Evolutionary conservation across 2,888 invertebrate genomes (phyloP), one percentile per base, ranked within the genome.

Genomic region (Elaeidobius kamerunicus): DNA sequence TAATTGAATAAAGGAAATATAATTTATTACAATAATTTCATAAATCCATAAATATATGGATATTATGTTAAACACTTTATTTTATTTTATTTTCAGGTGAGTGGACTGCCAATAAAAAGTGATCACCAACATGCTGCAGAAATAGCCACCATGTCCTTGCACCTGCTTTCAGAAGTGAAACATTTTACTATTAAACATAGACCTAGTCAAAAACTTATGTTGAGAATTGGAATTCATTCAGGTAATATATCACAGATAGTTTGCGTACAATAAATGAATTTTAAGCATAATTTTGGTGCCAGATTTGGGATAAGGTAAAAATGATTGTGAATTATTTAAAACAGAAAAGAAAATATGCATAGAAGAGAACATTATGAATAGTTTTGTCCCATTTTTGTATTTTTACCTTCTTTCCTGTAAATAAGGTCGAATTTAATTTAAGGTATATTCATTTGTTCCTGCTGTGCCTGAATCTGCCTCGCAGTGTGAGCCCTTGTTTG

Each of bases 111-210:
- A 0, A 82, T 91, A 48, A 81, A 89, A 54, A 95, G 94, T 71
- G 92, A 91, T 20, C 86, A 88, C 66, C 78, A 85, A 48, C 96
- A 97, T 72, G 96, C 95, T 1, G 88, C 89, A 2, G 95, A 96
- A 76, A 89, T 96, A 61, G 92, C 93, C 9, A 86, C 91, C 7
- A 94, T 96, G 93, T 93, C 94, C 1, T 73, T 96, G 46, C 87
- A 89, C 60, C 77, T 97, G 46, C 76, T 96, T 34, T 82, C 86
- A 20, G 88, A 89, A 41, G 87, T 95, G 41, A 81, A 87, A 61
- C 85, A 86, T 63, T 96, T 97, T 75, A 83, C 84, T 61, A 91
- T 97, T 56, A 80, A 91, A 3, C 96, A 96, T 72, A 79, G 90
- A 39, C 93, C 95, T 2, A 78, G 81, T 14, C 91, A 93, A 61